Evolutionary conservation across 2,888 invertebrate species (phyloP).

Genomic region (Physocephala rufipes): DNA sequence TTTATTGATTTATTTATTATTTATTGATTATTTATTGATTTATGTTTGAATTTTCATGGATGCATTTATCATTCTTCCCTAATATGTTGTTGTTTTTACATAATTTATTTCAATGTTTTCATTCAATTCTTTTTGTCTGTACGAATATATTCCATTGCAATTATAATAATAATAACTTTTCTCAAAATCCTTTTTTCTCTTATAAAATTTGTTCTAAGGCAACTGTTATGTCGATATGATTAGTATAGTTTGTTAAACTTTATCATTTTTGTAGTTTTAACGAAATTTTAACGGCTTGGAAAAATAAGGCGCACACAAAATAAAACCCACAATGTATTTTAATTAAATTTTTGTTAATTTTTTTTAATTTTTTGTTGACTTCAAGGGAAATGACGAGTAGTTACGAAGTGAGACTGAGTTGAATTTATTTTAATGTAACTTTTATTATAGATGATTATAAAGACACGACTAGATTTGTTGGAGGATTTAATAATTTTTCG

Average conservation of each 20-base stretch:
- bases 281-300: too few relatives aligned
- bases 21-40: neutral
- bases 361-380: too few relatives aligned
- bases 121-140: constrained; percentile 30
- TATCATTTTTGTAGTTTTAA: too few relatives aligned
- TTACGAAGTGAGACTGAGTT: too few relatives aligned
- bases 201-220: constrained; percentile 62
- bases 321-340: too few relatives aligned
- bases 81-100: constrained; percentile 14
- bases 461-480: too few relatives aligned
- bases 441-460: too few relatives aligned
- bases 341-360: too few relatives aligned
- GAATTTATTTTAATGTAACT: too few relatives aligned
- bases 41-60: neutral
- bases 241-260: constrained; percentile 44
- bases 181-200: constrained; percentile 34
- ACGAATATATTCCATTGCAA: constrained; percentile 21
- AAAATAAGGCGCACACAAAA: too few relatives aligned
- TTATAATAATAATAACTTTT: constrained; percentile 37
- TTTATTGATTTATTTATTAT: neutral
- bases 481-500: too few relatives aligned
- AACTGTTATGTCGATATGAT: constrained; percentile 65
- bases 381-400: too few relatives aligned
- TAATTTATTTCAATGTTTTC: constrained; percentile 2
- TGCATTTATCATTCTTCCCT: constrained; percentile 19